Percentiles rank a stretch among this genome's conserved stretches.
phyloP scores from a whole-genome alignment of 2,888 invertebrate species.

The Agrochola circellaris region DNA sequence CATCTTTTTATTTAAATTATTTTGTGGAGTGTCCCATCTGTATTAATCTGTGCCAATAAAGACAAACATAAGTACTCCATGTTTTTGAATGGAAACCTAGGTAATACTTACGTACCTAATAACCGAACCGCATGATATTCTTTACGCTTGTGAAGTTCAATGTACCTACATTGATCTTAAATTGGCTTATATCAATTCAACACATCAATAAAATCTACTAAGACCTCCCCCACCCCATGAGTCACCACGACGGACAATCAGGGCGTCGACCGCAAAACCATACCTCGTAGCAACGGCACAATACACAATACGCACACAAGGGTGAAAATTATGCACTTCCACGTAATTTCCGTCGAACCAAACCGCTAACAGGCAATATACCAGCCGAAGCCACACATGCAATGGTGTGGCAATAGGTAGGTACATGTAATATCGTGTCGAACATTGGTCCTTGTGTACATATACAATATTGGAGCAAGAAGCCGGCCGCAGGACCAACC shows the following conservation, averaged over 20 bases:
- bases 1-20: no score
- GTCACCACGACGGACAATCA: constrained; percentile 30
- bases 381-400: constrained; percentile 39
- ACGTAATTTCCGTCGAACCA: constrained; percentile 51
- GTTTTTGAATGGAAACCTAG: background rate
- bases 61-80: background rate
- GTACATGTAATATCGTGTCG: constrained; percentile 34
- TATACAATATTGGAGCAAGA: constrained; percentile 27
- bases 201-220: constrained; percentile 2
- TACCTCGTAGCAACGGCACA: constrained; percentile 26
- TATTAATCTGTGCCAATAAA: no score
- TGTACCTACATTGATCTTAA: background rate
- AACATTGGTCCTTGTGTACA: constrained; percentile 25
- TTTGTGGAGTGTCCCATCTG: no score
- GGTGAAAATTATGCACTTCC: constrained; percentile 56
- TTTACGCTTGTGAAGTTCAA: no score
- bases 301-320: constrained; percentile 32
- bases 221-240: constrained; percentile 1
- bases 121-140: background rate
- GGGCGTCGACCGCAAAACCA: constrained; percentile 46
- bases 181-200: background rate
- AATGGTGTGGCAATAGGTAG: constrained; percentile 30
- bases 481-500: constrained; percentile 36
- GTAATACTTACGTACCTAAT: background rate
- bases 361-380: constrained; percentile 56